phyloP scores from a whole-genome alignment of 2,113 vertebrate genomes.

The Pseudopipra pipra region DNA sequence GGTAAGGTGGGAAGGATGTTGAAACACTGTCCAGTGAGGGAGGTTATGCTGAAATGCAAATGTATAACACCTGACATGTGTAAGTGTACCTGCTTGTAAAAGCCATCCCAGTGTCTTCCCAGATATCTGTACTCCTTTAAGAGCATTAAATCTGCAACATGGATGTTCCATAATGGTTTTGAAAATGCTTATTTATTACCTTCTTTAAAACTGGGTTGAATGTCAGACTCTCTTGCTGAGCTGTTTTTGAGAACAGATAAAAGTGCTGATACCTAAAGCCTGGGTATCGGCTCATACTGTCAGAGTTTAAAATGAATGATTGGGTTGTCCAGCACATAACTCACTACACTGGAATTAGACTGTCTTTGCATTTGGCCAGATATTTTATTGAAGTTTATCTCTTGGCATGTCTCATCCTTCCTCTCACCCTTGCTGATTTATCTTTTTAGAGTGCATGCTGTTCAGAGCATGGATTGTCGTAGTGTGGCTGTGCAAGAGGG shows the following conservation, averaged over 20 bases:
- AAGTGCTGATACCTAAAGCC: background rate
- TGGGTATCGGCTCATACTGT: background rate
- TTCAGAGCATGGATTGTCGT: background rate
- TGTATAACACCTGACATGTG: accelerated
- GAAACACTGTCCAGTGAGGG: background rate
- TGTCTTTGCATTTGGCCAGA: background rate
- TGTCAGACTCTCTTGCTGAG: background rate
- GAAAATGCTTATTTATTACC: background rate
- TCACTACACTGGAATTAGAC: background rate
- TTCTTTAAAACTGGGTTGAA: background rate
- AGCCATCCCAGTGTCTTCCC: background rate
- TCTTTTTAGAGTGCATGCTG: background rate
- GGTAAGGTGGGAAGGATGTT: background rate
- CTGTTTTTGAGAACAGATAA: background rate
- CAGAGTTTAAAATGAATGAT: background rate
- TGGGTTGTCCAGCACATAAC: background rate
- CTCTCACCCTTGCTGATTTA: background rate
- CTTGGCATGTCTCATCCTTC: background rate
- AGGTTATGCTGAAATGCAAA: background rate
- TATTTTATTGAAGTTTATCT: background rate
- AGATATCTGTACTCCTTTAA: background rate
- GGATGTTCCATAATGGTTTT: background rate
- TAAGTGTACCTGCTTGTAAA: background rate
- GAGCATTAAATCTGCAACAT: background rate
- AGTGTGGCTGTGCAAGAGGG: background rate